A percentile compares a stretch with the other conserved stretches of the same genome.
phyloP scores from a whole-genome alignment of 2,888 invertebrate species.

The Ophioninae sp. region DNA sequence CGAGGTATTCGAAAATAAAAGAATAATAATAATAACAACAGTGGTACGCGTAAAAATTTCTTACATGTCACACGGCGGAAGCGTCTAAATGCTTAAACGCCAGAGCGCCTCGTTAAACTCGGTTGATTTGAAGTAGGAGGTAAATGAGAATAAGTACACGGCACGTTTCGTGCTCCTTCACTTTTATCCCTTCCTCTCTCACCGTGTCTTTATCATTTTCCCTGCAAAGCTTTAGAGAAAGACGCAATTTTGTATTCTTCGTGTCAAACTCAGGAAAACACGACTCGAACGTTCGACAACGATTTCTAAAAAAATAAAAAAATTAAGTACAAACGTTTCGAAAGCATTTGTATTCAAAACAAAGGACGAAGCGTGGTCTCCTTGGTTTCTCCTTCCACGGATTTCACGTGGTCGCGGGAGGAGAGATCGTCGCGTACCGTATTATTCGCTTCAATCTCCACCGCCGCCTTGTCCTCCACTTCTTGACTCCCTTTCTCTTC shows the following conservation, averaged over 20 bases:
- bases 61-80: slow-evolving; percentile 70
- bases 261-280: slow-evolving; percentile 51
- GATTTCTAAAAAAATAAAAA: background rate
- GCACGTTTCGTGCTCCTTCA: slow-evolving; percentile 49
- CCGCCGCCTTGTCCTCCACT: slow-evolving; percentile 44
- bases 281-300: too few relatives aligned
- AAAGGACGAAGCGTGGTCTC: background rate
- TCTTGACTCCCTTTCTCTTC: slow-evolving; percentile 52
- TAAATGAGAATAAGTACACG: slow-evolving; percentile 73
- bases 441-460: slow-evolving; percentile 56
- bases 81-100: slow-evolving; percentile 76
- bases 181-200: slow-evolving; percentile 58
- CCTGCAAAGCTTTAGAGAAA: background rate
- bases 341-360: background rate
- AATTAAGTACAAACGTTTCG: slow-evolving; percentile 1
- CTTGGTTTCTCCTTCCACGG: slow-evolving; percentile 8
- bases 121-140: slow-evolving; percentile 77
- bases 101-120: slow-evolving; percentile 73
- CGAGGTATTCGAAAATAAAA: too few relatives aligned
- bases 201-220: slow-evolving; percentile 3
- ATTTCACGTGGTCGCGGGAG: background rate
- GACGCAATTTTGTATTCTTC: background rate
- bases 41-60: slow-evolving; percentile 3
- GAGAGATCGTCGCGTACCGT: slow-evolving; percentile 45
- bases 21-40: slow-evolving; percentile 28